Percentiles rank a stretch among this genome's conserved stretches.
Conservation (phyloP, 2,797 vertebrate genomes). For the Pseudochirops corinnae region DNA sequence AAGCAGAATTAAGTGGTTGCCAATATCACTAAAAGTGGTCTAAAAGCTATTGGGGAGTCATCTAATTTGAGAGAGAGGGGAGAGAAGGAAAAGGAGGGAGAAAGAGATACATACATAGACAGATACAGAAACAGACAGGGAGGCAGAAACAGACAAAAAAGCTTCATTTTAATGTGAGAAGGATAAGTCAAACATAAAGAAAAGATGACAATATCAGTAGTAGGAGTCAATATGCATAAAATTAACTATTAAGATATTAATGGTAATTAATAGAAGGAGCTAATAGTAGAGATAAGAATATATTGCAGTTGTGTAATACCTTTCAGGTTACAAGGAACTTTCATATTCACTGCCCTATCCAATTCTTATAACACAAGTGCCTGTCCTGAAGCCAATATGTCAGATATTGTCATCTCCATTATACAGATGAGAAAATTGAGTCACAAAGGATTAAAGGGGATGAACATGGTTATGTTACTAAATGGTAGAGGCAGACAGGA, state of each 20-base stretch:
- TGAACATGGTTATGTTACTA: neutral
- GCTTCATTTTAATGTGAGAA: neutral
- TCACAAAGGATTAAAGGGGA: neutral
- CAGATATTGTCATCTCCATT: neutral
- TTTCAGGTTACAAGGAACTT: neutral
- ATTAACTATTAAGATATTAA: neutral
- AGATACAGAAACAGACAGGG: neutral
- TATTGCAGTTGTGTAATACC: neutral
- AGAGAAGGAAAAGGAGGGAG: neutral
- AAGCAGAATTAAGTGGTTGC: slow-evolving; percentile 11
- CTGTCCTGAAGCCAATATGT: neutral
- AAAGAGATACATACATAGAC: neutral
- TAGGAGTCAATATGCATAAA: neutral
- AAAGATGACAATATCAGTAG: neutral
- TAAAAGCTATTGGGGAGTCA: slow-evolving; percentile 6
- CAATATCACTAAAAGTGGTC: slow-evolving; percentile 22
- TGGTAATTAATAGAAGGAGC: neutral
- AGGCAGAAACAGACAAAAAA: neutral
- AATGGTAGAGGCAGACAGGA: slow-evolving; percentile 14
- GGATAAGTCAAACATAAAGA: slow-evolving; percentile 11
- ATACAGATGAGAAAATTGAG: slow-evolving; percentile 2
- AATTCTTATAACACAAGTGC: neutral
- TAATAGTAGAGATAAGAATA: neutral
- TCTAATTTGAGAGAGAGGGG: neutral
- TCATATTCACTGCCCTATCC: neutral